Conservation (phyloP, 2,113 vertebrate genomes). For the Oreochromis spilurus region DNA sequence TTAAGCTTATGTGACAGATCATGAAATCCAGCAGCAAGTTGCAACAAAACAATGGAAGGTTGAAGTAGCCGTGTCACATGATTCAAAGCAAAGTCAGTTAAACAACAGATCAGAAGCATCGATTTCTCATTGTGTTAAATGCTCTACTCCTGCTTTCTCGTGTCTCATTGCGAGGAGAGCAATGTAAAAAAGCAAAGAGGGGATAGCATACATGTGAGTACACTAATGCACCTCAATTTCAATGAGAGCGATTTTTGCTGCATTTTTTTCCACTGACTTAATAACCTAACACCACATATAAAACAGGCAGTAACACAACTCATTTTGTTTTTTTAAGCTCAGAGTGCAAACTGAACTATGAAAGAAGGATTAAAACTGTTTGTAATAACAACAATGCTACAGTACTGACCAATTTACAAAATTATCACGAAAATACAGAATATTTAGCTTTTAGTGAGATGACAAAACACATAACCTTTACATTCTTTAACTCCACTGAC, state of each 20-base stretch:
- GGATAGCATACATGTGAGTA: not conserved
- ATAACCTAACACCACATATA: not conserved
- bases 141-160: not conserved
- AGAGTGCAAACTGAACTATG: not conserved
- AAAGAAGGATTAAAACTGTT: not conserved
- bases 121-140: not conserved
- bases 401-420: not conserved
- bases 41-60: not conserved
- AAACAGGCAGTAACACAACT: not conserved
- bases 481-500: not conserved
- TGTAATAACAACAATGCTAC: not conserved
- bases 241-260: not conserved
- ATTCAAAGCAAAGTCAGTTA: not conserved
- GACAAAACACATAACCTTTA: not conserved
- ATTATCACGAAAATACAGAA: not conserved
- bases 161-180: not conserved
- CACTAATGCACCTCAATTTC: not conserved
- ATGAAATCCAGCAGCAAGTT: not conserved
- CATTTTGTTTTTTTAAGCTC: not conserved
- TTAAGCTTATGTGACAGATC: not conserved
- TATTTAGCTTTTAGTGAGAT: not conserved
- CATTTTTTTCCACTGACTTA: not conserved
- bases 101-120: not conserved
- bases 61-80: not conserved
- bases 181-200: not conserved